Base-by-base conservation (phyloP, 2,113 vertebrate species). In the Corvus cornix region DNA sequence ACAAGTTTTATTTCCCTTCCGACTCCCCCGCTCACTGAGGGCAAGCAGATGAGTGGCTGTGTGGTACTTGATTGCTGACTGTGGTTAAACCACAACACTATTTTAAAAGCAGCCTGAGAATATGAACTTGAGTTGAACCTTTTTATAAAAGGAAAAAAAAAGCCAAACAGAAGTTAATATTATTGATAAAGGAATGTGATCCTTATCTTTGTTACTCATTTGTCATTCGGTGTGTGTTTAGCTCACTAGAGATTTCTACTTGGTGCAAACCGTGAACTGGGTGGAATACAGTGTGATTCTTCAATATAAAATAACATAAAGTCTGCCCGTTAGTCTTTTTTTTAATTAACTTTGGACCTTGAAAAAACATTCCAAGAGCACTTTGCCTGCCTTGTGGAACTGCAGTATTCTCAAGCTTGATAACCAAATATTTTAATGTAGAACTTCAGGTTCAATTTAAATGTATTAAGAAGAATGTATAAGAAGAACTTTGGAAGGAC, bases 141-240 rank as follows among this genome's bases (percentile, higher is more conserved):
- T 37, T 49, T 31, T 30, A 48, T 11, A 55, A 51, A 86, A 53
- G 17, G 41, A 13, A 46, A 53, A 48, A 58, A 58, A 39, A 49
- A 24, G 2, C 16, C 12, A 48, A 58, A 33, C 1, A 21, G 33
- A 63, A 41, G 7, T 31, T 48, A 72, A 58, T 43, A 20, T 8
- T 68, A 35, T 44, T 77, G 48, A 39, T 35, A 81, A 53, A 64
- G 18, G 10, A 66, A 56, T 31, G n/a, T 1, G 7, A 41, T 58
- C 44, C 4, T 58, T 76, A 49, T 1, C 13, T 88, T 64, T 56
- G 20, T 51, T 31, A 37, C 9, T 43, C 0, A 0, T 52, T 51
- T 70, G 26, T 13, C n/a, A 52, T 70, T 84, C 69, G 64, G 4
- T 35, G 17, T 28, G 14, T 16, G 2, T 64, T 80, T 55, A 59